These are phyloP conservation scores for Callocephalon fimbriatum DNA, from an alignment of 2,113 vertebrate genomes.

Conservation along the genomic window DNA sequence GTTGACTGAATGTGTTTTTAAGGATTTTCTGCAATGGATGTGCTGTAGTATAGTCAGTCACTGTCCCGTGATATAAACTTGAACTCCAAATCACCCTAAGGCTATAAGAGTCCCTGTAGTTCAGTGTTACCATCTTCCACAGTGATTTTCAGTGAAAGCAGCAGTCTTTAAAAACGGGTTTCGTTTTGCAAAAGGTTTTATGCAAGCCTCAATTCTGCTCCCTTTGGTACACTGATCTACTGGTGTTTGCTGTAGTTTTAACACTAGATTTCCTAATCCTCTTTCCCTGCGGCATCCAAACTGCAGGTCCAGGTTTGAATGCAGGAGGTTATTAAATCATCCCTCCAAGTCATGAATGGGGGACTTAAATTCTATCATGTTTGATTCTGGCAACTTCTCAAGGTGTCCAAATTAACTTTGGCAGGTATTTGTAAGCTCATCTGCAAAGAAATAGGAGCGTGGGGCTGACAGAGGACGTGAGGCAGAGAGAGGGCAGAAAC, in stretches of 20 bases:
- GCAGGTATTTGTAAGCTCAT: neutral
- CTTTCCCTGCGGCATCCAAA: neutral
- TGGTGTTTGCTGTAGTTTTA: neutral
- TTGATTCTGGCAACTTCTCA: neutral
- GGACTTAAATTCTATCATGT: neutral
- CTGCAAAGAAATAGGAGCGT: neutral
- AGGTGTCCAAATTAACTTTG: neutral
- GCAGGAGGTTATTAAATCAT: constrained; percentile 3
- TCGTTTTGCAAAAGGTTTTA: neutral
- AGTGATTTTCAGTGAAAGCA: neutral
- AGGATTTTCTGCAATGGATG: neutral
- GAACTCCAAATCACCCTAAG: neutral
- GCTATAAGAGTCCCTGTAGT: neutral
- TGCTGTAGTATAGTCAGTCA: neutral
- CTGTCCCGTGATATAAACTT: neutral
- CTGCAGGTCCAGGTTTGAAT: neutral
- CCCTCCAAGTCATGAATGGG: neutral
- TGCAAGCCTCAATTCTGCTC: neutral
- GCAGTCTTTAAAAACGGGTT: neutral
- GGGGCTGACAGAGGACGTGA: neutral
- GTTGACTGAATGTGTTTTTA: neutral
- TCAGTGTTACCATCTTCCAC: neutral
- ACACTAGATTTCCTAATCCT: neutral
- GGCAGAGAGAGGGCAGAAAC: neutral
- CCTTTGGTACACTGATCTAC: neutral